Evolutionary conservation across 2,888 invertebrate species (phyloP).

Genomic region (Mesochorus sp.): DNA sequence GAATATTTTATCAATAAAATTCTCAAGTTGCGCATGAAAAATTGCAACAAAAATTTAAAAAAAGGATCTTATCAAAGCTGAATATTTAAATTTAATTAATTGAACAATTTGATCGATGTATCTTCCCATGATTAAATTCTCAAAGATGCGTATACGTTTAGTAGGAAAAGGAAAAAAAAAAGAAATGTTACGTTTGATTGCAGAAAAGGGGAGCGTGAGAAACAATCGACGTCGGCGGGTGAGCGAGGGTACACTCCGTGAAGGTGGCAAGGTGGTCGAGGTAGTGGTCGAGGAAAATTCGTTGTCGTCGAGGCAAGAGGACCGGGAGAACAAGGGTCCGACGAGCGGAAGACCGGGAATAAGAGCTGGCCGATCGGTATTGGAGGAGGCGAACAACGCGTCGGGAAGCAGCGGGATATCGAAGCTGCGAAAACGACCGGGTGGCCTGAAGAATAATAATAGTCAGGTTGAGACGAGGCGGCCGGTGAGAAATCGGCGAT

Average conservation of each 20-base stretch:
- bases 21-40: too few species aligned
- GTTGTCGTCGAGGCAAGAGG: constrained; percentile 75
- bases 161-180: constrained; percentile 1
- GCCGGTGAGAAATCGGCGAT: constrained; percentile 62
- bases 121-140: too few species aligned
- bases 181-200: constrained; percentile 64
- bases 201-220: constrained; percentile 76
- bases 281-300: constrained; percentile 62
- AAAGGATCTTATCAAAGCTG: too few species aligned
- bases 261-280: constrained; percentile 71
- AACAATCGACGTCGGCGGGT: constrained; percentile 77
- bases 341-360: constrained; percentile 74
- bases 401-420: constrained; percentile 71
- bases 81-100: too few species aligned
- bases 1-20: too few species aligned
- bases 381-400: constrained; percentile 77
- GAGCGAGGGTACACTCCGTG: constrained; percentile 74
- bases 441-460: constrained; percentile 68
- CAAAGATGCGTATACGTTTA: neutral
- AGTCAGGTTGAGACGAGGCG: constrained; percentile 68
- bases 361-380: constrained; percentile 75
- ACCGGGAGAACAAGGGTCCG: constrained; percentile 80
- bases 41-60: too few species aligned
- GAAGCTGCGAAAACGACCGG: constrained; percentile 75
- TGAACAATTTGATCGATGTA: too few species aligned